Percentiles rank a stretch among this genome's conserved stretches.
Conservation (phyloP, 2,888 invertebrate genomes). For the Dendrolimus pini region DNA sequence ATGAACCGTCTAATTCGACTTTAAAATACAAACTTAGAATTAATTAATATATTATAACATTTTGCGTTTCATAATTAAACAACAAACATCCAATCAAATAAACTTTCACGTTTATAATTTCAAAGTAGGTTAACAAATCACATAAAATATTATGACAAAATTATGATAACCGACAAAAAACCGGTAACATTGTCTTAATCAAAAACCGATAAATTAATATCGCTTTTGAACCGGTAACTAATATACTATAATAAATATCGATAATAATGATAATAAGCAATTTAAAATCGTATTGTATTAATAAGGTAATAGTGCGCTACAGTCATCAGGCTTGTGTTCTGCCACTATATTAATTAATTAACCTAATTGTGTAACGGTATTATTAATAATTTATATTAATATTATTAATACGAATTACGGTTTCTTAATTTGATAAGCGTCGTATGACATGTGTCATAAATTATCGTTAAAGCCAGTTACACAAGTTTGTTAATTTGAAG, state of each 20-base stretch:
- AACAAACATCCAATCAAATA: not conserved
- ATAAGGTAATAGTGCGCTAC: conserved; percentile 11
- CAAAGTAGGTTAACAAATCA: conserved; percentile 3
- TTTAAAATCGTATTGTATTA: conserved; percentile 21
- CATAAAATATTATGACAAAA: conserved; percentile 14
- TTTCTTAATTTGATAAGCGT: not conserved
- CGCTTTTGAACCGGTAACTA: no score
- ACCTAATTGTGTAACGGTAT: conserved; percentile 11
- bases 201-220: not conserved
- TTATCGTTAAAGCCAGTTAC: not conserved
- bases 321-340: conserved; percentile 11
- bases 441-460: not conserved
- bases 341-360: conserved; percentile 15
- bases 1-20: no score
- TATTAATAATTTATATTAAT: conserved; percentile 1
- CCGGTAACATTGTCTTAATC: not conserved
- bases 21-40: no score
- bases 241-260: not conserved
- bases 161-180: not conserved
- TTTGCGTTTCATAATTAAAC: no score
- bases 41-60: no score
- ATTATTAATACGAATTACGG: not conserved
- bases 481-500: no score
- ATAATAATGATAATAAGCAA: conserved; percentile 22
- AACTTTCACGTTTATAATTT: conserved; percentile 5